Percentiles rank a stretch among this genome's conserved stretches.
Conservation (phyloP, 2,797 vertebrate species). For the Molossus alvarezi region DNA sequence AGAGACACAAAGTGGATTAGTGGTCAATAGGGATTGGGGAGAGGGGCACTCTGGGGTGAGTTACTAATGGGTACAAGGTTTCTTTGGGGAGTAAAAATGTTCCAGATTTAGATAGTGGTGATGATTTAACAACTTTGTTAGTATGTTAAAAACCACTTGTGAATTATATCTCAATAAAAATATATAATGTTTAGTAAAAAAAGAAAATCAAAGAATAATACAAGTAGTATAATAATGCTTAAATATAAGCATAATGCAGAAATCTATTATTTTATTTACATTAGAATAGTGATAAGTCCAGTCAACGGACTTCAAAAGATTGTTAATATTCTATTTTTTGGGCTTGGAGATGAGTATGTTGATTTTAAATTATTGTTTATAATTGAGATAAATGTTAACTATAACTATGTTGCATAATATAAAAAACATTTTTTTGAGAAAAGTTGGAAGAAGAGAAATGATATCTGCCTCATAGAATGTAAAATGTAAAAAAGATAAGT, state of each 20-base stretch:
- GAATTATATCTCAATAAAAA: neutral
- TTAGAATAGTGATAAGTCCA: neutral
- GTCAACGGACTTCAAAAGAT: neutral
- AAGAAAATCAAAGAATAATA: neutral
- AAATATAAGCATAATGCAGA: neutral
- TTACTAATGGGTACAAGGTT: neutral
- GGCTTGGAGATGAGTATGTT: neutral
- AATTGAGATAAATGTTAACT: neutral
- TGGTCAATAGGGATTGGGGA: accelerated
- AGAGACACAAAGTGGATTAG: neutral
- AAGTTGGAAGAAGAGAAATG: neutral
- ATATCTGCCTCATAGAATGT: neutral
- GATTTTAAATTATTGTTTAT: neutral
- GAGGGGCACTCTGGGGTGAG: neutral
- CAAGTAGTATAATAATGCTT: neutral
- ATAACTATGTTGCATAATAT: neutral
- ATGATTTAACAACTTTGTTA: neutral
- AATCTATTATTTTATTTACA: neutral
- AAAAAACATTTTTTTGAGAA: neutral
- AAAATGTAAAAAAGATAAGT: neutral
- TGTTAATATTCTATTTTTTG: neutral
- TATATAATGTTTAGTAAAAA: neutral
- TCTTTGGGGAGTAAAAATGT: neutral
- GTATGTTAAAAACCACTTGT: neutral
- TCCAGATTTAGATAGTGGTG: neutral